These are phyloP conservation scores for Latheticus oryzae DNA, from an alignment of 2,888 invertebrate species.

Conservation along the genomic window DNA sequence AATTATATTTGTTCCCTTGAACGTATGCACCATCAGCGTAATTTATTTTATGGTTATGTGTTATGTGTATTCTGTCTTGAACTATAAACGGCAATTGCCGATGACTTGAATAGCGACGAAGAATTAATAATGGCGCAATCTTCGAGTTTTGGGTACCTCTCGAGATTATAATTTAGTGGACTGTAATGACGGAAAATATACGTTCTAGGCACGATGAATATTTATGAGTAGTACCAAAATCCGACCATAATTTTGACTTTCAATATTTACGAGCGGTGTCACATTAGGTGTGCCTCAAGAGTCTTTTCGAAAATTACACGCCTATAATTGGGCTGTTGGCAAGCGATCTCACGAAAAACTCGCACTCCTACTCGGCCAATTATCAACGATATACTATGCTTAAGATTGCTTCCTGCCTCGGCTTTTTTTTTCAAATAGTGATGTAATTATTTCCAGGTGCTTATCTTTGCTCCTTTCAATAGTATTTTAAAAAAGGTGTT, in stretches of 20 bases:
- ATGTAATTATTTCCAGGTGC: constrained; percentile 13
- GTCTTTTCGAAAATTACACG: constrained; percentile 27
- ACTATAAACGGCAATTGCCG: constrained; percentile 26
- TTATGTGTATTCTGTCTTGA: constrained; percentile 23
- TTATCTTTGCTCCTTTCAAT: constrained; percentile 15
- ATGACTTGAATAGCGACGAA: constrained; percentile 25
- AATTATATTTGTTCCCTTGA: constrained; percentile 33
- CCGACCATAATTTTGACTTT: constrained; percentile 15
- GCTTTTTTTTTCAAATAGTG: background rate
- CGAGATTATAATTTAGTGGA: constrained; percentile 23
- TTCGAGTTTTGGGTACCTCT: constrained; percentile 3
- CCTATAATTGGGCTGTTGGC: constrained; percentile 10
- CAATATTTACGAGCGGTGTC: constrained; percentile 23
- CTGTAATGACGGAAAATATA: constrained; percentile 25
- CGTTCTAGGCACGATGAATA: constrained; percentile 31
- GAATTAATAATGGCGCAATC: constrained; percentile 26
- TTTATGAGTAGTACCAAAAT: constrained; percentile 29
- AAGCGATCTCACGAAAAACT: constrained; percentile 9
- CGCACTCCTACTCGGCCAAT: constrained; percentile 11
- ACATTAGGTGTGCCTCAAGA: constrained; percentile 11
- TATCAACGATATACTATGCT: too few species aligned
- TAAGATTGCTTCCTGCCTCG: constrained; percentile 8
- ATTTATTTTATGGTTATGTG: constrained; percentile 35
- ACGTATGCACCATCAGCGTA: constrained; percentile 32
- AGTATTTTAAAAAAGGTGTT: constrained; percentile 7